phyloP scores from a whole-genome alignment of 2,888 invertebrate species.

The Gymnosoma rotundatum region DNA sequence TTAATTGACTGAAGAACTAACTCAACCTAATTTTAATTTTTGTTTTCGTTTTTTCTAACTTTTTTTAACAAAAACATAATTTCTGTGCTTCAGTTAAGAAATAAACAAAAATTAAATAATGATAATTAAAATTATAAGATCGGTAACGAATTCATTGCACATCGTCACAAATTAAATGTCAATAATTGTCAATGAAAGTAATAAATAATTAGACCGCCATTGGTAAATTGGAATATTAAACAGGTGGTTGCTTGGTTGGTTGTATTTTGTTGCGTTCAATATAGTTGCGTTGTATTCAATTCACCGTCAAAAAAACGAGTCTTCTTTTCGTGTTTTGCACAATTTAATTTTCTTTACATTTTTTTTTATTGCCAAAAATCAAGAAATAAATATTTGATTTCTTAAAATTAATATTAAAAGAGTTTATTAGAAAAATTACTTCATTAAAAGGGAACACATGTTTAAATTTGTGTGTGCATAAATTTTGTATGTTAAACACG shows the following conservation, averaged over 20 bases:
- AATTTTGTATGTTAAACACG: slow-evolving; percentile 66
- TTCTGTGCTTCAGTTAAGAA: slow-evolving; percentile 18
- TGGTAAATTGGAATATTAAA: slow-evolving; percentile 70
- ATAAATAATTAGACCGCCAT: slow-evolving; percentile 68
- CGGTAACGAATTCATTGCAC: slow-evolving; percentile 65
- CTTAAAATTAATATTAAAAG: slow-evolving; percentile 26
- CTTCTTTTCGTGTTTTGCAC: background rate
- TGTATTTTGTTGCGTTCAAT: background rate
- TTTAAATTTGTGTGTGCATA: background rate
- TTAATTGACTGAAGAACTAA: no score
- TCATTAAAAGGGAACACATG: background rate
- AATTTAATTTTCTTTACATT: slow-evolving; percentile 34
- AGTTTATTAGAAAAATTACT: slow-evolving; percentile 61
- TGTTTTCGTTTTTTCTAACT: background rate
- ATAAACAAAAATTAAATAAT: background rate
- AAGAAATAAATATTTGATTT: slow-evolving; percentile 4
- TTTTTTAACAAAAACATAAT: slow-evolving; percentile 3
- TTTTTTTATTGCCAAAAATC: background rate
- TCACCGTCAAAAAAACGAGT: background rate
- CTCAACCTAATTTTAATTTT: background rate
- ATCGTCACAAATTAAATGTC: slow-evolving; percentile 67
- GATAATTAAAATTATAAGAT: background rate
- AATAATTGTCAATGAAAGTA: slow-evolving; percentile 70
- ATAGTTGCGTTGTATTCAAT: background rate
- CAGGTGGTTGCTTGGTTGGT: slow-evolving; percentile 39